Evolutionary conservation across 2,797 vertebrate species (phyloP).

Genomic region (Peromyscus eremicus): DNA sequence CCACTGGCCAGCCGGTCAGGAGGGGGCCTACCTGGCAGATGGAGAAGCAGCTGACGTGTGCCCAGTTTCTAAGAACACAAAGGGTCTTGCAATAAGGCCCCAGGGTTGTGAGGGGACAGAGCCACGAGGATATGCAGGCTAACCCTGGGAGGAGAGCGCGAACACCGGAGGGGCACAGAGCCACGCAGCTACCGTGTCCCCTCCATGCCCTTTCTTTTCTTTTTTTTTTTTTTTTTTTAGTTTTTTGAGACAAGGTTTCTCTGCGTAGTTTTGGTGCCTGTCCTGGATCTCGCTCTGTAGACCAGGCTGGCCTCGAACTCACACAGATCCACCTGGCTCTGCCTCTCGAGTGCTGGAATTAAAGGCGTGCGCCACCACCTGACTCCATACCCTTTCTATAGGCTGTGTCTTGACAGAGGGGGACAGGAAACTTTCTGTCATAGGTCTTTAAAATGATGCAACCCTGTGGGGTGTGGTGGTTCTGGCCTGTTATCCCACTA

Average conservation of each 20-base stretch:
- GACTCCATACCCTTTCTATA: background rate
- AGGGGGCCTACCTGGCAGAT: background rate
- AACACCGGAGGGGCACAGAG: background rate
- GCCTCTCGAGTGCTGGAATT: too few relatives aligned
- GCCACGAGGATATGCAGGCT: background rate
- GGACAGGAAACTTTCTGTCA: background rate
- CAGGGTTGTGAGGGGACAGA: background rate
- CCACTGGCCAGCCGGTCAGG: background rate
- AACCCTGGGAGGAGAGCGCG: too few relatives aligned
- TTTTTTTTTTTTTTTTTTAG: too few relatives aligned
- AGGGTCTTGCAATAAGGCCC: background rate
- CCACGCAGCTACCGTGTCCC: rapidly evolving
- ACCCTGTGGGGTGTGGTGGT: background rate
- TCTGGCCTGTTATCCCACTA: background rate
- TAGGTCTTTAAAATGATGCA: background rate
- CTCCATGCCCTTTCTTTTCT: background rate
- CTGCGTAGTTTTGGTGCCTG: too few relatives aligned
- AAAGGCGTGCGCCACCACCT: too few relatives aligned
- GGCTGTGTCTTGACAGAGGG: background rate
- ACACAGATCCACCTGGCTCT: too few relatives aligned
- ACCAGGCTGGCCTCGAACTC: too few relatives aligned
- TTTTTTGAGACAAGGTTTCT: too few relatives aligned
- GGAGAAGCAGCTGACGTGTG: background rate
- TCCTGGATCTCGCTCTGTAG: too few relatives aligned
- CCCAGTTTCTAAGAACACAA: background rate